A percentile compares a stretch with the other conserved stretches of the same genome.
Evolutionary conservation across 2,113 vertebrate genomes (phyloP).

Genomic region (Herpailurus yagouaroundi): DNA sequence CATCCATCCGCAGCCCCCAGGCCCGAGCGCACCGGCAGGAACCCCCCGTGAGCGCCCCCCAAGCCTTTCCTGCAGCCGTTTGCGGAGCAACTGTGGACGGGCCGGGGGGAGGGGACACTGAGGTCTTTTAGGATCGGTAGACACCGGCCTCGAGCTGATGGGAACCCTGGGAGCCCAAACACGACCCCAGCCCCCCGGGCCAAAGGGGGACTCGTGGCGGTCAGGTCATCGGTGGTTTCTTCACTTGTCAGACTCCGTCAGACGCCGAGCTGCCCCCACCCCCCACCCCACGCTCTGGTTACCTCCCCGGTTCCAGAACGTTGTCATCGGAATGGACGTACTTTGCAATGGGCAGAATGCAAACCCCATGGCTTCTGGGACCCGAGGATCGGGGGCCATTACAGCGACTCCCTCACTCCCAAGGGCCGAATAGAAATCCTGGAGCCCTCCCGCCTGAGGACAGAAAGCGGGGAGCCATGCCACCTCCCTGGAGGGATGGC

Average conservation of each 20-base stretch:
- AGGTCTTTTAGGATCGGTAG: background rate
- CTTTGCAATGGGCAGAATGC: background rate
- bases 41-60: background rate
- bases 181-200: accelerated
- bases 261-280: accelerated
- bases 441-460: too few relatives aligned
- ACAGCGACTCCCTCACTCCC: too few relatives aligned
- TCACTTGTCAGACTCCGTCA: background rate
- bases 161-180: background rate
- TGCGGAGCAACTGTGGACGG: background rate
- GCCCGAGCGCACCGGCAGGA: too few relatives aligned
- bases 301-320: background rate
- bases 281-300: accelerated
- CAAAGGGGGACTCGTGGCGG: accelerated
- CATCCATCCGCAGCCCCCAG: too few relatives aligned
- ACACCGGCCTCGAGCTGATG: background rate
- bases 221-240: background rate
- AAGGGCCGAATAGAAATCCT: background rate
- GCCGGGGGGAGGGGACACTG: background rate
- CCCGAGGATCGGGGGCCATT: accelerated
- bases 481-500: background rate
- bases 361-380: too few relatives aligned
- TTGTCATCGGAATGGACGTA: accelerated
- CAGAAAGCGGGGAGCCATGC: background rate
- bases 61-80: background rate